Evolutionary conservation across 2,888 invertebrate genomes (phyloP).

Genomic region (Oscheius sp.): DNA sequence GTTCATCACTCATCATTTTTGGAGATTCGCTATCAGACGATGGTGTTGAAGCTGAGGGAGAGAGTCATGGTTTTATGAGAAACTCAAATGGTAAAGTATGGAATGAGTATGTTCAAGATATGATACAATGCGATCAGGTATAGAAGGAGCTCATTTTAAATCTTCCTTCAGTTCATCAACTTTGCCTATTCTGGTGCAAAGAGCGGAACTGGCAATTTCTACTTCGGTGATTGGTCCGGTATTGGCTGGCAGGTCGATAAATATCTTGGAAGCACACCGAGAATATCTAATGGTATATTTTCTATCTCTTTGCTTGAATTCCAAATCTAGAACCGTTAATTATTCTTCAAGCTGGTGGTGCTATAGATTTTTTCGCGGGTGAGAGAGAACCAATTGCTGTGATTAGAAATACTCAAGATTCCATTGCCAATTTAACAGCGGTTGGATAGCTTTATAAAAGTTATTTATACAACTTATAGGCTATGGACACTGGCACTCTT

Average conservation of each 20-base stretch:
- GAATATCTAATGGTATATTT: slow-evolving; percentile 1
- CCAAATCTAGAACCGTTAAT: slow-evolving; percentile 52
- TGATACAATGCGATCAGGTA: slow-evolving; percentile 58
- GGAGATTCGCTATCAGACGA: slow-evolving; percentile 63
- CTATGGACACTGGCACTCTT: slow-evolving; percentile 53
- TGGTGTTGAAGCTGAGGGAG: slow-evolving; percentile 58
- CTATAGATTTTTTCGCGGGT: slow-evolving; percentile 61
- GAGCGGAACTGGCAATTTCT: slow-evolving; percentile 58
- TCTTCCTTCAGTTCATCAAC: slow-evolving; percentile 54
- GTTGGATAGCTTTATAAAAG: slow-evolving; percentile 1
- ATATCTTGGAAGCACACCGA: slow-evolving; percentile 43
- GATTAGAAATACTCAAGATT: slow-evolving; percentile 50
- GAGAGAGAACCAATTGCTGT: slow-evolving; percentile 50
- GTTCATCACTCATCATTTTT: slow-evolving; percentile 56
- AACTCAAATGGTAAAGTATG: slow-evolving; percentile 63
- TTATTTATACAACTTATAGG: slow-evolving; percentile 33
- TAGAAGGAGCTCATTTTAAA: background rate
- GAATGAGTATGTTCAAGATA: slow-evolving; percentile 58
- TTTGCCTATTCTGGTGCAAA: slow-evolving; percentile 61
- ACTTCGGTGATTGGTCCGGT: slow-evolving; percentile 62
- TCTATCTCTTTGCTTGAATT: background rate
- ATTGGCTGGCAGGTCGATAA: slow-evolving; percentile 54
- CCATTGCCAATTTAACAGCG: slow-evolving; percentile 49
- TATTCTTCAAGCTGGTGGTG: slow-evolving; percentile 58
- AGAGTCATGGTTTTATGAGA: slow-evolving; percentile 48